phyloP scores from a whole-genome alignment of 2,888 invertebrate genomes.

The Mimumesa dahlbomi region DNA sequence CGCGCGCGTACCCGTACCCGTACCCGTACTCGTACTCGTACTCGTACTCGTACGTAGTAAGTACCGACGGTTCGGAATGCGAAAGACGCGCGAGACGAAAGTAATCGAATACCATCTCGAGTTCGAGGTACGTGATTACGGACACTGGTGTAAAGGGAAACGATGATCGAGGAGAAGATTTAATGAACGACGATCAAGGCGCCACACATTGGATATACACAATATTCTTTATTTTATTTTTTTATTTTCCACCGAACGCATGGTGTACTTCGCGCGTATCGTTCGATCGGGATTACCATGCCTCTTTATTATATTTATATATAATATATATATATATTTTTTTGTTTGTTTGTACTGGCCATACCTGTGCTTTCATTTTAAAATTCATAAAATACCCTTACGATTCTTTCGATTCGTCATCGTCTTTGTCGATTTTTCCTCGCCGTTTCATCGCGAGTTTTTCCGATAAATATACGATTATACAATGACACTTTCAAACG shows the following conservation, averaged over 20 bases:
- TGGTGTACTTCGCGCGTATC: slow-evolving; percentile 28
- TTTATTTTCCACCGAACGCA: slow-evolving; percentile 40
- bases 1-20: too few species aligned
- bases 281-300: slow-evolving; percentile 22
- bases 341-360: slow-evolving; percentile 25
- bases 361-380: background rate
- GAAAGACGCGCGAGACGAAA: slow-evolving; percentile 59
- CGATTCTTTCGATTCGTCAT: too few species aligned
- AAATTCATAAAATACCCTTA: too few species aligned
- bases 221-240: slow-evolving; percentile 63
- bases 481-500: too few species aligned
- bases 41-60: slow-evolving; percentile 23
- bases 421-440: background rate
- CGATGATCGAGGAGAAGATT: slow-evolving; percentile 58
- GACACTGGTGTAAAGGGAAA: slow-evolving; percentile 37
- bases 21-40: too few species aligned
- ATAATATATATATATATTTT: too few species aligned
- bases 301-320: slow-evolving; percentile 2
- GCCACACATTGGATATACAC: slow-evolving; percentile 54
- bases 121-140: slow-evolving; percentile 46
- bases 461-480: too few species aligned
- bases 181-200: slow-evolving; percentile 60
- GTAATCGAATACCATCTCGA: slow-evolving; percentile 66
- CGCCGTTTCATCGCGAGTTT: too few species aligned
- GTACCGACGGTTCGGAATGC: slow-evolving; percentile 46